phyloP scores from a whole-genome alignment of 2,113 vertebrate species.

The Spea multiplicata region DNA sequence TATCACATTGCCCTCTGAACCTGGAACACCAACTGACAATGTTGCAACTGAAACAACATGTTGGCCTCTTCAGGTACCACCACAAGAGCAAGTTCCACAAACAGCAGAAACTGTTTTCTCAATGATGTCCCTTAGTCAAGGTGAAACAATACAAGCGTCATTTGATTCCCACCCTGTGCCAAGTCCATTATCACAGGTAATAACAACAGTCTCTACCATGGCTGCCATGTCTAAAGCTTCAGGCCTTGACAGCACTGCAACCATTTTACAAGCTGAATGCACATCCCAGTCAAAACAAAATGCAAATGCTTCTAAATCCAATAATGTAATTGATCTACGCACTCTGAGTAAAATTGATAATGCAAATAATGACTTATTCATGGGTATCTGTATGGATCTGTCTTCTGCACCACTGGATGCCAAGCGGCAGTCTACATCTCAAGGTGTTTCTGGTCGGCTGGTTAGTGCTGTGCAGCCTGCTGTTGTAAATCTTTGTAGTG shows the following conservation, averaged over 20 bases:
- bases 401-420: slow-evolving; percentile 71
- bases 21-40: slow-evolving; percentile 85
- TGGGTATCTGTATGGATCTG: slow-evolving; percentile 72
- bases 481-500: slow-evolving; percentile 87
- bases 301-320: slow-evolving; percentile 71
- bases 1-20: slow-evolving; percentile 94
- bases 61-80: slow-evolving; percentile 69
- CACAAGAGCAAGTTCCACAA: slow-evolving; percentile 67
- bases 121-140: slow-evolving; percentile 70
- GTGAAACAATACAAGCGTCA: slow-evolving; percentile 69
- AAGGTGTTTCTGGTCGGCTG: slow-evolving; percentile 70
- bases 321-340: slow-evolving; percentile 87
- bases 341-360: slow-evolving; percentile 76
- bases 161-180: slow-evolving; percentile 61
- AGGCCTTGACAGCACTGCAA: slow-evolving; percentile 64
- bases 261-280: slow-evolving; percentile 69
- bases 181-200: slow-evolving; percentile 69
- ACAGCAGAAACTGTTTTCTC: slow-evolving; percentile 69
- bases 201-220: slow-evolving; percentile 74
- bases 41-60: slow-evolving; percentile 77
- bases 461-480: slow-evolving; percentile 85
- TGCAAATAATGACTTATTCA: slow-evolving; percentile 75
- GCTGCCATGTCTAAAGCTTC: slow-evolving; percentile 70
- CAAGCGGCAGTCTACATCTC: slow-evolving; percentile 69
- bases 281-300: slow-evolving; percentile 73